These are phyloP conservation scores for Torymus auratus DNA, from an alignment of 2,888 invertebrate genomes.

Conservation along the genomic window DNA sequence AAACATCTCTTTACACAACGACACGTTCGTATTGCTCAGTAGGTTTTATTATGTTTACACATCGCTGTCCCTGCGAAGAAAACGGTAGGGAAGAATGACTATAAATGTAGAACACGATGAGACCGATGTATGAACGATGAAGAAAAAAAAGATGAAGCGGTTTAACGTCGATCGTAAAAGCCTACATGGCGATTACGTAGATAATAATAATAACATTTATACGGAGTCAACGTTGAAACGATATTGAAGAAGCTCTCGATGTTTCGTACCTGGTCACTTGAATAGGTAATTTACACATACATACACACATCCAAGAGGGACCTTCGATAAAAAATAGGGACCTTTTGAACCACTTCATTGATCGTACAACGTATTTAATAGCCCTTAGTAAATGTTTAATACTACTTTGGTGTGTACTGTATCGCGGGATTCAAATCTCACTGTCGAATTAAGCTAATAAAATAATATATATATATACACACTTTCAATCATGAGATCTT, in stretches of 20 bases:
- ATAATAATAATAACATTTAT: conserved; percentile 4
- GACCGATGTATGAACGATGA: not conserved
- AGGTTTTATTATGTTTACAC: not conserved
- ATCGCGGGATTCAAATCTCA: conserved; percentile 11
- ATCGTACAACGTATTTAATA: not conserved
- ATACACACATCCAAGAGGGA: not conserved
- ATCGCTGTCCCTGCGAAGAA: not conserved
- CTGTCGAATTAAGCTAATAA: conserved; percentile 29
- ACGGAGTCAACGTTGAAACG: conserved; percentile 5
- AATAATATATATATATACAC: not conserved
- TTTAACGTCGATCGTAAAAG: not conserved
- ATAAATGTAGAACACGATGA: not conserved
- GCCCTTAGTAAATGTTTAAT: not conserved
- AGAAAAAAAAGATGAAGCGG: not conserved
- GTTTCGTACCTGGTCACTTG: conserved; percentile 5
- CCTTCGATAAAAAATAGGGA: too few relatives aligned
- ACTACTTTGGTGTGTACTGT: conserved; percentile 18
- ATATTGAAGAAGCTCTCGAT: conserved; percentile 11
- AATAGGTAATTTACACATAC: conserved; percentile 2
- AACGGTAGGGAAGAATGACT: not conserved
- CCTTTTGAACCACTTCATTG: conserved; percentile 8
- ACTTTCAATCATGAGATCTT: too few relatives aligned
- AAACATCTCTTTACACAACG: too few relatives aligned
- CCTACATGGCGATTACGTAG: not conserved
- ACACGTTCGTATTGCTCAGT: not conserved